Base-by-base conservation (phyloP, 2,113 vertebrate species). In the Sardina pilchardus region DNA sequence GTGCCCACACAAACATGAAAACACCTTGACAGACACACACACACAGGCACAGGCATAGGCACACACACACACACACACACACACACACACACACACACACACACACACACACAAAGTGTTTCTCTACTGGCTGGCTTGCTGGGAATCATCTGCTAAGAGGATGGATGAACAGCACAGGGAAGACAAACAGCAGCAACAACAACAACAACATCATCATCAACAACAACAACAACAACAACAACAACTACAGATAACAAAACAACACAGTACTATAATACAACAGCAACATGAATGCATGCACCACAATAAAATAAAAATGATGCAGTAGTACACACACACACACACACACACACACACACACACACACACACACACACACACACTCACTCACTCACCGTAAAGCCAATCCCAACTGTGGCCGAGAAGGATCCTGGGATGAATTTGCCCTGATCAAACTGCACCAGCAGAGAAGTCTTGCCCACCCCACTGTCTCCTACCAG, bases 391-490 rank as follows among this genome's bases (percentile, higher is more conserved):
- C 96, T 97, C 94, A 97, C 97, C 84, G 96, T 97, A 93, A 97
- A 98, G 71, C 96, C 95, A 0, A 96, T 96, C 92, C 96, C 96
- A 44, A 98, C 95, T 0, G 96, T 97, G 84, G 96, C 95, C 0
- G 96, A 94, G 94, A 97, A 98, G 88, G 96, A 97, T 82, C 96
- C 96, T 0, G 95, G 88, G 85, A 97, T 94, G 92, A 97, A 98
- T 91, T 98, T 98, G 86, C 96, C 97, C 94, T 97, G 97, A 91
- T 97, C 95, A 85, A 96, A 97, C 92, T 97, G 97, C 59, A 97
- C 97, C 90, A 97, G 93, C 81, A 97, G 94, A 44, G 96, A 98
- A 0, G 96, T 97, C 94, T 97, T 97, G 71, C 96, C 96, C 90
- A 97, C 96, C 0, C 96, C 95, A 0, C 96, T 97, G 95, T 97